phyloP scores from a whole-genome alignment of 2,797 vertebrate species.

The Benthosema pterotum region DNA sequence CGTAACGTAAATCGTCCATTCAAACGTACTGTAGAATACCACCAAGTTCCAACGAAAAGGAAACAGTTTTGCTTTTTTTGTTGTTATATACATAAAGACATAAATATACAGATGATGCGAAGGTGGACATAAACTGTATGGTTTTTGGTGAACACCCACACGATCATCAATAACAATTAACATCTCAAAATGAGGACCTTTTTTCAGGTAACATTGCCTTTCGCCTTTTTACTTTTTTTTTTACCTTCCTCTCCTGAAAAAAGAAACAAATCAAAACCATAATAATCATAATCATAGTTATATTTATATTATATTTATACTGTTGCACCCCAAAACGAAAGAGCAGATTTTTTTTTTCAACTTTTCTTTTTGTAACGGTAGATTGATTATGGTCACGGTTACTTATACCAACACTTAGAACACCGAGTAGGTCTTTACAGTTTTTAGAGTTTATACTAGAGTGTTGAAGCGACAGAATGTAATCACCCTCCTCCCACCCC shows the following conservation, averaged over 20 bases:
- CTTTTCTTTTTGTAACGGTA: constrained; percentile 27
- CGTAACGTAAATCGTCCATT: constrained; percentile 58
- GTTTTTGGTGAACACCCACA: constrained; percentile 53
- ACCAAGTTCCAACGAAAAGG: constrained; percentile 58
- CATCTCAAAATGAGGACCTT: constrained; percentile 65
- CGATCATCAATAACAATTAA: constrained; percentile 57
- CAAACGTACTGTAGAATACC: constrained; percentile 60
- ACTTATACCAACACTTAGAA: constrained; percentile 79
- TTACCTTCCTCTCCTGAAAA: constrained; percentile 44
- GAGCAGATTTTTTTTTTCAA: constrained; percentile 29
- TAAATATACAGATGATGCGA: constrained; percentile 77
- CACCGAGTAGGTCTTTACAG: constrained; percentile 75
- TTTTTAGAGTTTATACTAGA: constrained; percentile 75
- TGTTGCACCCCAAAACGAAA: constrained; percentile 63
- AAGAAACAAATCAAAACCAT: constrained; percentile 1
- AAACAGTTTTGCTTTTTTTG: constrained; percentile 32
- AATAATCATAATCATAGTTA: no score
- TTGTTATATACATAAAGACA: constrained; percentile 76
- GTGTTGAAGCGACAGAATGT: constrained; percentile 69
- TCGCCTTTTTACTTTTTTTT: constrained; percentile 39
- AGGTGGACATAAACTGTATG: constrained; percentile 47
- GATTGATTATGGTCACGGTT: constrained; percentile 74
- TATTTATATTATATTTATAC: constrained; percentile 15
- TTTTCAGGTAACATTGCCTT: constrained; percentile 23
- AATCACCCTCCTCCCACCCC: constrained; percentile 54